phyloP scores from a whole-genome alignment of 2,113 vertebrate species.

The Atractosteus spatula region DNA sequence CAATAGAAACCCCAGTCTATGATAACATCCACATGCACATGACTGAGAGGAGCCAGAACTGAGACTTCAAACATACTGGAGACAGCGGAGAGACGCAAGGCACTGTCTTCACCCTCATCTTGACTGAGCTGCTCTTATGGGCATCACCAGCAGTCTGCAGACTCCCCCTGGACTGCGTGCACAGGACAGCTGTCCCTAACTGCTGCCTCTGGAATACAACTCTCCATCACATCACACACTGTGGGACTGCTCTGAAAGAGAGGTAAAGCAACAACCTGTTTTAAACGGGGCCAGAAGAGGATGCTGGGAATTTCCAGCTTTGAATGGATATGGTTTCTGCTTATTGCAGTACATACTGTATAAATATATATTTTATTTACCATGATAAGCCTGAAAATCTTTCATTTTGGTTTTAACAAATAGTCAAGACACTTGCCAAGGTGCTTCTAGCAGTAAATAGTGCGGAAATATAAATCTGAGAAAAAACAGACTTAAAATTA shows the following conservation, averaged over 20 bases:
- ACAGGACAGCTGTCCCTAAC: conserved; percentile 48
- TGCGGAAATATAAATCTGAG: too few species aligned
- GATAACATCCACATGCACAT: conserved; percentile 67
- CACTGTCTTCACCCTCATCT: conserved; percentile 4
- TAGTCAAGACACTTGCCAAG: too few species aligned
- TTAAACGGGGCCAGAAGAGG: too few species aligned
- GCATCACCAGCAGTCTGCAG: conserved; percentile 55
- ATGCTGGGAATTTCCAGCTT: too few species aligned
- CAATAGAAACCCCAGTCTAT: conserved; percentile 68
- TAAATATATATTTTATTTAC: too few species aligned
- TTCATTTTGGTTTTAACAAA: too few species aligned
- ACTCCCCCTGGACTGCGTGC: conserved; percentile 50
- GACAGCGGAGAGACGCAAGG: conserved; percentile 28
- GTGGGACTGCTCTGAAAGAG: conserved; percentile 31
- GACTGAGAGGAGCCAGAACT: conserved; percentile 63
- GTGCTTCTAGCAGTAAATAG: too few species aligned
- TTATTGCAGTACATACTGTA: too few species aligned
- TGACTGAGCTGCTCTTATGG: conserved; percentile 58
- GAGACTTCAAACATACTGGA: conserved; percentile 41
- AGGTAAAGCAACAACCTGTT: conserved; percentile 42
- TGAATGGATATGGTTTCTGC: too few species aligned
- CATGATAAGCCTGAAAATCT: too few species aligned
- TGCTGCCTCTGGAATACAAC: conserved; percentile 25
- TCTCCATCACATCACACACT: not conserved
- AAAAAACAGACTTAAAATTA: too few species aligned